These are phyloP conservation scores for Dermatemys mawii DNA, from an alignment of 2,113 vertebrate genomes.

Conservation along the genomic window DNA sequence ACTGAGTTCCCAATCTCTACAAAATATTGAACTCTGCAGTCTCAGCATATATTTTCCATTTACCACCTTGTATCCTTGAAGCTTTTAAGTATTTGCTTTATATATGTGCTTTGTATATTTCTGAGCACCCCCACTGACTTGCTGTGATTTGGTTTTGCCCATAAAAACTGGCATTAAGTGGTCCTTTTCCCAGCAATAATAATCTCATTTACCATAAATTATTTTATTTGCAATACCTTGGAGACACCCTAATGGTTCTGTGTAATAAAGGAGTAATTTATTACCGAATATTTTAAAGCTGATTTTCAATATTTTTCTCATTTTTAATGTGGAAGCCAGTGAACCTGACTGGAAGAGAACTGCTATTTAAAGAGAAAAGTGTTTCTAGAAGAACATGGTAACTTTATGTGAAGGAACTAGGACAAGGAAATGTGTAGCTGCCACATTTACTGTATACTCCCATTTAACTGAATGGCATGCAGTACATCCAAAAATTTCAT, in stretches of 20 bases:
- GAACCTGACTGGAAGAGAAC: conserved; percentile 39
- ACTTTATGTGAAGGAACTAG: neutral
- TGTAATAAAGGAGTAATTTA: conserved; percentile 70
- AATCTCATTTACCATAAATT: conserved; percentile 80
- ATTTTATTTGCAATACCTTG: conserved; percentile 75
- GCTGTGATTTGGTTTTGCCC: conserved; percentile 61
- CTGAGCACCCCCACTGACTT: conserved; percentile 42
- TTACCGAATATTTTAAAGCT: conserved; percentile 71
- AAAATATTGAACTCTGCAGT: conserved; percentile 9
- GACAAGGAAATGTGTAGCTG: neutral
- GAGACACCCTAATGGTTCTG: conserved; percentile 79
- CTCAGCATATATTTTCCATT: conserved; percentile 57
- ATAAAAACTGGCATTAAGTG: conserved; percentile 73
- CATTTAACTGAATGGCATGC: neutral
- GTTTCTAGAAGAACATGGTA: neutral
- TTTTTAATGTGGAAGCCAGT: conserved; percentile 61
- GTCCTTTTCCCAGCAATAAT: conserved; percentile 81
- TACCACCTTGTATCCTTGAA: conserved; percentile 9
- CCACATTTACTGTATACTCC: neutral
- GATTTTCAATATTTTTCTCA: conserved; percentile 62
- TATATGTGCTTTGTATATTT: conserved; percentile 40
- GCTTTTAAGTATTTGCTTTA: conserved; percentile 59
- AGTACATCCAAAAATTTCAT: neutral
- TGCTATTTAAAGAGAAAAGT: conserved; percentile 45
- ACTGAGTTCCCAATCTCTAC: neutral